These are phyloP conservation scores for Melanotaenia parkinsoni DNA, from an alignment of 2,797 vertebrate genomes.

Conservation along the genomic window DNA sequence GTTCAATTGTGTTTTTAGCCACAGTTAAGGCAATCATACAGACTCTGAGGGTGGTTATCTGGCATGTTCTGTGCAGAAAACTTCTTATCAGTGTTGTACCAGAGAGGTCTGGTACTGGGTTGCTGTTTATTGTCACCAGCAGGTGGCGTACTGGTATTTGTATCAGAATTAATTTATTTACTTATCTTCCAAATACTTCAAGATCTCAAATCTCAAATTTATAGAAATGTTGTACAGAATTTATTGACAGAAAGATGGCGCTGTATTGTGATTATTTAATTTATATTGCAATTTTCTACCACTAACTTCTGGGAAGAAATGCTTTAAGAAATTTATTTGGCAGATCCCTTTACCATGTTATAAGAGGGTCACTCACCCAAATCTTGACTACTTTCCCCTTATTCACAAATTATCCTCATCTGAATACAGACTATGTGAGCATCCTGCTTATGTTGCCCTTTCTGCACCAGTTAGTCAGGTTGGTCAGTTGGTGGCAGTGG, in stretches of 20 bases:
- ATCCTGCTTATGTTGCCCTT: conserved; percentile 12
- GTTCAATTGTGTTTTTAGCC: not conserved
- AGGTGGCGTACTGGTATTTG: conserved; percentile 47
- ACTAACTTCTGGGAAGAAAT: not conserved
- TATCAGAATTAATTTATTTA: not conserved
- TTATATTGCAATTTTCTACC: no score
- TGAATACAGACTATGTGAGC: not conserved
- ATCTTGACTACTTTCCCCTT: not conserved
- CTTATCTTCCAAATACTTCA: not conserved
- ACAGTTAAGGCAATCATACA: conserved; percentile 7
- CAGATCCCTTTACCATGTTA: not conserved
- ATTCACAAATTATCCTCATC: not conserved
- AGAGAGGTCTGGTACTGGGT: not conserved
- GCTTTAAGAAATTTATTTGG: not conserved
- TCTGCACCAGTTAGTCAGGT: not conserved
- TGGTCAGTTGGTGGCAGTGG: conserved; percentile 43
- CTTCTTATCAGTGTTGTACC: conserved; percentile 30
- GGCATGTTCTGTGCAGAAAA: not conserved
- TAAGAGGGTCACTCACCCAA: not conserved
- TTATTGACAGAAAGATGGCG: not conserved
- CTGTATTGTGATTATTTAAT: not conserved
- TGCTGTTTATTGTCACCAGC: conserved; percentile 45
- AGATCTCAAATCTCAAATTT: not conserved
- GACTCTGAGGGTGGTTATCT: conserved; percentile 25
- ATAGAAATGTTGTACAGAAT: not conserved